Conservation (phyloP, 2,113 vertebrate genomes). For the Seriola dumerili region DNA sequence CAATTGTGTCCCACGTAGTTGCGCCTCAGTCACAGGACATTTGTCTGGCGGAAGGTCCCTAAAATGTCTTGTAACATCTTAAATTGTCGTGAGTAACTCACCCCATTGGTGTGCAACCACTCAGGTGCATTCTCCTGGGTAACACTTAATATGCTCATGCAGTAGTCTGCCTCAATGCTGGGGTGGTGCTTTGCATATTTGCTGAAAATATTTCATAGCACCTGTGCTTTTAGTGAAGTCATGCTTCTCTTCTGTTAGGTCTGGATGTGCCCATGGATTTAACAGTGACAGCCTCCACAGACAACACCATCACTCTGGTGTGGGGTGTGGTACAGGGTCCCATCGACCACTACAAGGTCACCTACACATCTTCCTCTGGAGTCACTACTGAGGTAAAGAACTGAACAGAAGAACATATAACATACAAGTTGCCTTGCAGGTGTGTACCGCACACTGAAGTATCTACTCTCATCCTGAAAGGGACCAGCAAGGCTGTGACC, state of each 20-base stretch:
- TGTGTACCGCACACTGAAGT: background rate
- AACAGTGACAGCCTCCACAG: conserved; percentile 92
- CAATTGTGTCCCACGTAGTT: background rate
- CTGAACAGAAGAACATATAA: background rate
- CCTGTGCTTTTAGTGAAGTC: background rate
- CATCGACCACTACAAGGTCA: conserved; percentile 95
- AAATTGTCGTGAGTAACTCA: background rate
- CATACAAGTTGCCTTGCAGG: no score
- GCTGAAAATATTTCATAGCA: background rate
- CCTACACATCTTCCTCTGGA: conserved; percentile 91
- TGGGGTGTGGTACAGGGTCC: conserved; percentile 93
- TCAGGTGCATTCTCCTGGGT: background rate
- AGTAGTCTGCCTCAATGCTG: background rate
- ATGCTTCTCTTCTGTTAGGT: conserved; percentile 76
- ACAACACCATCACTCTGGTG: conserved; percentile 92
- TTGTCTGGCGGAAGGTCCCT: background rate
- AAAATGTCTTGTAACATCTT: background rate
- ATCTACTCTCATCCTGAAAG: no score
- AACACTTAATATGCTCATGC: conserved; percentile 6
- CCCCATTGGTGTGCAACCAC: background rate
- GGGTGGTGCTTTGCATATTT: background rate
- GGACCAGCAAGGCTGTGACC: background rate
- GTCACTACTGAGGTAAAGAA: conserved; percentile 86
- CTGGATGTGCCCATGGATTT: conserved; percentile 93
- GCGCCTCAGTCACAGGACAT: background rate